Evolutionary conservation across 2,888 invertebrate species (phyloP).

Genomic region (Cetonia aurata): DNA sequence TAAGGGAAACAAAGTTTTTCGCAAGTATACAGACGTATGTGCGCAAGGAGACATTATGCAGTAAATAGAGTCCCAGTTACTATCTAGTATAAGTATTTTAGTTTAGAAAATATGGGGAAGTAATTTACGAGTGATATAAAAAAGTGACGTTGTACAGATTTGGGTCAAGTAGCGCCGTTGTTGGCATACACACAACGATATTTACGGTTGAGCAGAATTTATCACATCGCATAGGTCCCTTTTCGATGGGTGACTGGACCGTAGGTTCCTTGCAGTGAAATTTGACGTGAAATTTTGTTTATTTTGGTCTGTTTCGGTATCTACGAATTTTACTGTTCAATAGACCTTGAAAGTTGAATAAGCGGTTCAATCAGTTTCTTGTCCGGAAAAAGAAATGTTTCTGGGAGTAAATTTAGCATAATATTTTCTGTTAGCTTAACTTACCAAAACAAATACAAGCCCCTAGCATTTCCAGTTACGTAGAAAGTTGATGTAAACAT

Average conservation of each 20-base stretch:
- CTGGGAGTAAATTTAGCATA: no score
- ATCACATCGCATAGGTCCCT: conserved; percentile 1
- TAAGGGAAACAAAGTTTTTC: conserved; percentile 31
- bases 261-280: conserved; percentile 1
- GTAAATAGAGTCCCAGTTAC: conserved; percentile 10
- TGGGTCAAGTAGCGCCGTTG: conserved; percentile 20
- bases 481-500: no score
- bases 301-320: not conserved
- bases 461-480: no score
- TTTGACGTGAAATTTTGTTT: conserved; percentile 18
- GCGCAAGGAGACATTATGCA: conserved; percentile 25
- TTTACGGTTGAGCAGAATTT: conserved; percentile 36
- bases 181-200: conserved; percentile 21
- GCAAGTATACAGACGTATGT: conserved; percentile 2
- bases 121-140: conserved; percentile 35
- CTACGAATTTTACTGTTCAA: no score
- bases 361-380: no score
- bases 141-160: conserved; percentile 33
- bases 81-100: conserved; percentile 27
- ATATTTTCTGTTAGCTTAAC: no score
- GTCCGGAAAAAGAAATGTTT: no score
- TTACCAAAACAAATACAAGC: no score
- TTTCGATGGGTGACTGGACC: conserved; percentile 13
- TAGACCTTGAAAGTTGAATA: no score
- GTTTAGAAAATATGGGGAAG: conserved; percentile 30